A percentile compares a stretch with the other conserved stretches of the same genome.
Conservation (phyloP, 2,797 vertebrate genomes). For the Periophthalmus magnuspinnatus region DNA sequence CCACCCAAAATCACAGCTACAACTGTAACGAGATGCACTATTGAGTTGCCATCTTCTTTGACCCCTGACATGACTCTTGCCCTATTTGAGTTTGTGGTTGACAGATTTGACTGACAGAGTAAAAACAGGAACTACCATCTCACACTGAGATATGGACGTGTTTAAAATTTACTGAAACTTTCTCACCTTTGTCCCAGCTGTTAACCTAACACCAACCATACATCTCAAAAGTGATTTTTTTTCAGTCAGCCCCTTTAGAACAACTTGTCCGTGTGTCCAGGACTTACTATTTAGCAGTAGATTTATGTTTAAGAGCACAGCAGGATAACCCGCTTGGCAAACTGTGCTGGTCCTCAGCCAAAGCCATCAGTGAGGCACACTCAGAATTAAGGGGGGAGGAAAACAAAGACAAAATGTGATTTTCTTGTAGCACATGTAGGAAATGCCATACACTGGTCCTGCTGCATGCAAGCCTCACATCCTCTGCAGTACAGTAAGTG, state of each 20-base stretch:
- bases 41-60: background rate
- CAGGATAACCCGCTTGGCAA: slow-evolving; percentile 69
- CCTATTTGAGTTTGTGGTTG: background rate
- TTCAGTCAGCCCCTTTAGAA: slow-evolving; percentile 45
- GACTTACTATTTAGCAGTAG: slow-evolving; percentile 64
- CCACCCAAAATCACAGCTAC: background rate
- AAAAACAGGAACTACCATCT: slow-evolving; percentile 24
- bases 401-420: slow-evolving; percentile 41
- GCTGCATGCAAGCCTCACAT: slow-evolving; percentile 56
- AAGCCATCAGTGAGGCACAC: slow-evolving; percentile 57
- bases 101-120: slow-evolving; percentile 1
- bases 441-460: slow-evolving; percentile 62
- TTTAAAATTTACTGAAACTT: slow-evolving; percentile 41
- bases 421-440: slow-evolving; percentile 56
- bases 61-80: slow-evolving; percentile 1
- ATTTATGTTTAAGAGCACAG: slow-evolving; percentile 72
- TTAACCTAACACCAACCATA: slow-evolving; percentile 33
- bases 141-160: slow-evolving; percentile 33
- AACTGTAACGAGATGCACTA: background rate
- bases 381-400: slow-evolving; percentile 49
- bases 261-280: slow-evolving; percentile 45
- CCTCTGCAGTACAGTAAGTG: slow-evolving; percentile 70
- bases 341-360: slow-evolving; percentile 63
- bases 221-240: slow-evolving; percentile 38
- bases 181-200: slow-evolving; percentile 21